These are phyloP conservation scores for Acanthosepion lycidas DNA, from an alignment of 2,888 invertebrate species.

Conservation along the genomic window DNA sequence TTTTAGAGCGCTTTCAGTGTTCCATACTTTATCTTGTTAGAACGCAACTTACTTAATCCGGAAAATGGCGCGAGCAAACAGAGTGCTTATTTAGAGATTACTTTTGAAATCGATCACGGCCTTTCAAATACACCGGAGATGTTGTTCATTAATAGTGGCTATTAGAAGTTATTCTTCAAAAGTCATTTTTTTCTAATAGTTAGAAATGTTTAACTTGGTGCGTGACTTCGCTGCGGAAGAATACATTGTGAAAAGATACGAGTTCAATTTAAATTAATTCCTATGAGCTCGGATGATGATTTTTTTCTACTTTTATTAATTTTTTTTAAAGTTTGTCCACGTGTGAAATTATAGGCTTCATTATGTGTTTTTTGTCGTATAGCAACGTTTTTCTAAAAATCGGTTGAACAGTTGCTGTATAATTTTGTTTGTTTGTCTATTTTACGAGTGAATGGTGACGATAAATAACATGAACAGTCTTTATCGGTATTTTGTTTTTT, in stretches of 20 bases:
- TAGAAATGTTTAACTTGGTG: neutral
- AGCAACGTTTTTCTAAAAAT: too few relatives aligned
- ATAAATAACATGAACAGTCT: too few relatives aligned
- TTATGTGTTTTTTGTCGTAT: too few relatives aligned
- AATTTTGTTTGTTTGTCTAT: too few relatives aligned
- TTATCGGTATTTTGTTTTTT: too few relatives aligned
- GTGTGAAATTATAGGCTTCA: too few relatives aligned
- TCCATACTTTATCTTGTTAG: neutral
- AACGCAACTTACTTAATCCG: neutral
- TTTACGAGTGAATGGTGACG: too few relatives aligned
- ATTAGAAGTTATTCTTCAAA: neutral
- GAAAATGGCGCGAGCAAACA: neutral
- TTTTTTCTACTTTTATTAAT: neutral
- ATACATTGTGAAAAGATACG: neutral
- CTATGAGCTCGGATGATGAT: neutral
- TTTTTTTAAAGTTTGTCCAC: neutral
- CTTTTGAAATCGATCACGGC: neutral
- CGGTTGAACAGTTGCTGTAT: too few relatives aligned
- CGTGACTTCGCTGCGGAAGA: neutral
- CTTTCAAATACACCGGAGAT: neutral
- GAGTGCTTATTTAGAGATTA: neutral
- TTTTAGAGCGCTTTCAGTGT: neutral
- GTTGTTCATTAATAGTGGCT: neutral
- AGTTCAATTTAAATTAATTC: neutral
- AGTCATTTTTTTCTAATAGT: neutral